Evolutionary conservation across 2,113 vertebrate species (phyloP).

Genomic region (Varanus salvator): DNA sequence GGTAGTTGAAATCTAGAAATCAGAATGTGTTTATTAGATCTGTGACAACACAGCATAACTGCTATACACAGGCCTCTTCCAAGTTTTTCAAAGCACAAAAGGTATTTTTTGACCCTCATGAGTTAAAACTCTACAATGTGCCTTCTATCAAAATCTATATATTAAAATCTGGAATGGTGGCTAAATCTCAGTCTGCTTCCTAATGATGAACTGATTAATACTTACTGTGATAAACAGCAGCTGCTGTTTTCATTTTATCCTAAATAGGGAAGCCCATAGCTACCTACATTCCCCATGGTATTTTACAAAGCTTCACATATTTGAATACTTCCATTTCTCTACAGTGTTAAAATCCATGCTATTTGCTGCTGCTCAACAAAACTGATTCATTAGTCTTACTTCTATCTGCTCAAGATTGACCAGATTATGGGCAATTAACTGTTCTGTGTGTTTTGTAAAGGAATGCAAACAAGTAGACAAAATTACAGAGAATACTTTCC

Average conservation of each 20-base stretch:
- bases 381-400: not conserved
- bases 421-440: not conserved
- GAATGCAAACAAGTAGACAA: not conserved
- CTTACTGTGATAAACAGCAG: not conserved
- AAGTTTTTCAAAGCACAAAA: not conserved
- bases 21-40: not conserved
- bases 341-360: not conserved
- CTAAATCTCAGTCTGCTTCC: not conserved
- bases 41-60: not conserved
- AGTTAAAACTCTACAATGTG: not conserved
- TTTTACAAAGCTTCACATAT: accelerated
- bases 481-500: slow-evolving; percentile 35
- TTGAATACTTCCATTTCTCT: not conserved
- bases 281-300: not conserved
- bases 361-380: not conserved
- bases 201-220: not conserved
- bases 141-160: not conserved
- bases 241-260: not conserved
- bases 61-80: not conserved
- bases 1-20: not conserved
- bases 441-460: not conserved
- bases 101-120: not conserved
- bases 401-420: accelerated
- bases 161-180: not conserved
- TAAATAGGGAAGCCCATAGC: not conserved